Percentiles rank a stretch among this genome's conserved stretches.
Evolutionary conservation across 2,113 vertebrate genomes (phyloP).

Genomic region (Pleuronectes platessa): DNA sequence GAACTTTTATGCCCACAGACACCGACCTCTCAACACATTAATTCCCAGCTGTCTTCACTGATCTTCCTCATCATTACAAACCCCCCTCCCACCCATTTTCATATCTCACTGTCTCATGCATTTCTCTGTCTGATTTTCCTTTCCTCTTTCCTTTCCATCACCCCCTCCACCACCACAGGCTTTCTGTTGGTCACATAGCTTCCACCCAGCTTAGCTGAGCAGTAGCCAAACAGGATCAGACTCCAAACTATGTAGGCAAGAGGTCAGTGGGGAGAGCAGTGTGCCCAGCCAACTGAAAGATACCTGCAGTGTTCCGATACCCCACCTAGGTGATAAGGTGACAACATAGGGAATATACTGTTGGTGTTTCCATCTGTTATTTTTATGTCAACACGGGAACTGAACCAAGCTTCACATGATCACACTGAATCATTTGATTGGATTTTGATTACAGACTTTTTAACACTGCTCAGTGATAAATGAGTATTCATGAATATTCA

Average conservation of each 20-base stretch:
- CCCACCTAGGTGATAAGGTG: conserved; percentile 11
- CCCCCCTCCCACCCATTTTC: conserved; percentile 15
- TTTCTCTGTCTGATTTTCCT: conserved; percentile 26
- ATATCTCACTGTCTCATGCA: conserved; percentile 6
- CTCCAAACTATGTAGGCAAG: conserved; percentile 59
- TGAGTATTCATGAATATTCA: too few species aligned
- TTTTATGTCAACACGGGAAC: not conserved
- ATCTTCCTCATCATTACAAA: conserved; percentile 12
- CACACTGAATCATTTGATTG: not conserved
- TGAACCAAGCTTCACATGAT: not conserved
- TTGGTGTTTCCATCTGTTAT: not conserved
- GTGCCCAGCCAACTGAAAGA: conserved; percentile 23
- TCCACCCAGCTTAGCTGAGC: conserved; percentile 39
- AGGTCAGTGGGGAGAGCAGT: conserved; percentile 27
- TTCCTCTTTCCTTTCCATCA: conserved; percentile 13
- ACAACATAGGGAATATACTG: conserved; percentile 2
- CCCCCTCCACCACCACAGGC: too few species aligned
- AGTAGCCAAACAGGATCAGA: conserved; percentile 46
- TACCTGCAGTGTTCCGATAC: conserved; percentile 13
- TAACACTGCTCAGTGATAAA: too few species aligned
- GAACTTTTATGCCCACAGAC: conserved; percentile 19
- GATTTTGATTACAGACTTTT: not conserved
- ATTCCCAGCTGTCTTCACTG: conserved; percentile 44
- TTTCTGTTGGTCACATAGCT: conserved; percentile 38
- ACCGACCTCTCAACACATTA: conserved; percentile 26